These are phyloP conservation scores for Geotrupes spiniger DNA, from an alignment of 2,888 invertebrate genomes.

Conservation along the genomic window DNA sequence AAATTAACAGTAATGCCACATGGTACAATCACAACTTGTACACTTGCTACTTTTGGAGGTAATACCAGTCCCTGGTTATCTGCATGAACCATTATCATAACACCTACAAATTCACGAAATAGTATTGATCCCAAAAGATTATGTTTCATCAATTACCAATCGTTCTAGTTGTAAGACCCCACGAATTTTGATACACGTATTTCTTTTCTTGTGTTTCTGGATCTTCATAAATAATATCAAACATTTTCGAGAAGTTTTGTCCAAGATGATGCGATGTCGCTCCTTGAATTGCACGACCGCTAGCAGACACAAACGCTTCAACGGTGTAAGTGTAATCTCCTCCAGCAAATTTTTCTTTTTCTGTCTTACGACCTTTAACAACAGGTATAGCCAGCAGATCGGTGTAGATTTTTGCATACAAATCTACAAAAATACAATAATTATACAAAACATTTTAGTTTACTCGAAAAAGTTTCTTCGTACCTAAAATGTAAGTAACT, in stretches of 20 bases:
- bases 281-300: conserved; percentile 92
- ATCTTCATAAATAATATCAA: conserved; percentile 93
- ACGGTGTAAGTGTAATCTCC: conserved; percentile 96
- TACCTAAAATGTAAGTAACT: conserved; percentile 72
- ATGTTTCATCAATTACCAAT: conserved; percentile 64
- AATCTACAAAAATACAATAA: conserved; percentile 55
- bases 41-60: conserved; percentile 86
- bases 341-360: conserved; percentile 99
- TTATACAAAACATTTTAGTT: not conserved
- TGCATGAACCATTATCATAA: conserved; percentile 90
- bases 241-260: conserved; percentile 99
- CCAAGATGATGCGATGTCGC: conserved; percentile 98
- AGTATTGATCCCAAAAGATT: too few relatives aligned
- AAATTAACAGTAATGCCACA: conserved; percentile 91
- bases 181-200: conserved; percentile 95
- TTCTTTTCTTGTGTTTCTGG: conserved; percentile 86
- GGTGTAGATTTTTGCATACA: conserved; percentile 90
- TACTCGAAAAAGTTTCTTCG: not conserved
- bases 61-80: conserved; percentile 95
- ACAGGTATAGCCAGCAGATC: conserved; percentile 92
- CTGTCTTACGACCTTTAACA: conserved; percentile 91
- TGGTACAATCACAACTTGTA: conserved; percentile 89
- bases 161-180: conserved; percentile 96
- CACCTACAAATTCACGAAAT: conserved; percentile 58
- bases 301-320: conserved; percentile 92